phyloP scores from a whole-genome alignment of 2,797 vertebrate genomes.

The Cygnus olor region DNA sequence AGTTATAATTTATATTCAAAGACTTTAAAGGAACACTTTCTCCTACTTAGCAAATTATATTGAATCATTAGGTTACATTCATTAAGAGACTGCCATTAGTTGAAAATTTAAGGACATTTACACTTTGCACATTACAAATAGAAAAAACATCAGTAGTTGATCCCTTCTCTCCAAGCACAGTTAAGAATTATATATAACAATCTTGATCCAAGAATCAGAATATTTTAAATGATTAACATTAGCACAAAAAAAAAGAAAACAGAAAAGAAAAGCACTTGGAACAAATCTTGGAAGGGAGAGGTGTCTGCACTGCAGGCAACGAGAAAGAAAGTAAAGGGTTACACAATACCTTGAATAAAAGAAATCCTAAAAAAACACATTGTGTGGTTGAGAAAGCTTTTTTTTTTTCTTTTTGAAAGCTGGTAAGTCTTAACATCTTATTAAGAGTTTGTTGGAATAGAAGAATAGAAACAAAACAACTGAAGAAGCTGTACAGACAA shows the following conservation, averaged over 20 bases:
- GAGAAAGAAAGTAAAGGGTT: neutral
- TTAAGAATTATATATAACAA: neutral
- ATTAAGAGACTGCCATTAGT: neutral
- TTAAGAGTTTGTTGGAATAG: neutral
- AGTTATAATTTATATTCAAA: constrained; percentile 5
- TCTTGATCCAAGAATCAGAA: neutral
- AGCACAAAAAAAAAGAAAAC: neutral
- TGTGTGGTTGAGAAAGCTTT: neutral
- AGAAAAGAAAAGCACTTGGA: neutral
- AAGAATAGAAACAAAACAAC: constrained; percentile 17
- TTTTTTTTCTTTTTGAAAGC: neutral
- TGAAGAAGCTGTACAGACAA: neutral
- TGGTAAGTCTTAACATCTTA: neutral
- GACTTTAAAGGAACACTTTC: neutral
- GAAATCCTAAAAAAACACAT: neutral
- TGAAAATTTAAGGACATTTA: neutral
- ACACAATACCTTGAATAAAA: neutral
- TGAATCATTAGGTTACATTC: neutral
- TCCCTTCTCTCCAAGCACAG: neutral
- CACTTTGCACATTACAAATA: neutral
- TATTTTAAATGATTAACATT: neutral
- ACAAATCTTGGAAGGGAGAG: neutral
- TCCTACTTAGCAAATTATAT: neutral
- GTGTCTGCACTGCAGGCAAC: neutral
- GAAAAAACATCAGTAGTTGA: neutral